Conservation (phyloP, 2,113 vertebrate species). For the Odocoileus virginianus region DNA sequence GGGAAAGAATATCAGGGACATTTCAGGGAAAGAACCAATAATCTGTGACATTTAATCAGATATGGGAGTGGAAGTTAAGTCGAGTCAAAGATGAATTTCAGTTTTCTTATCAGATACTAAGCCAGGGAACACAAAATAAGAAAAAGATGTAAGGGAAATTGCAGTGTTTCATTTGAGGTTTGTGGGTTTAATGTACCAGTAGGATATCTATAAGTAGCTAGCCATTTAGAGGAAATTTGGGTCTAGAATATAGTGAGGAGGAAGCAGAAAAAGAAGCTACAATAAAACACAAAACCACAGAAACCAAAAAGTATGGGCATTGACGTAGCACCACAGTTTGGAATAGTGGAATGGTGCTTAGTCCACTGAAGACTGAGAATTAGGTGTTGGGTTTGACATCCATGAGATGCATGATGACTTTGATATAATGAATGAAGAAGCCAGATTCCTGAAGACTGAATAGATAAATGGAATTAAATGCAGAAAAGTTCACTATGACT, state of each 20-base stretch:
- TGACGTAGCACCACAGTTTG: not conserved
- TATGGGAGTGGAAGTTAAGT: not conserved
- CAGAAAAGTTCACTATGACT: not conserved
- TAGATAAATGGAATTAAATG: not conserved
- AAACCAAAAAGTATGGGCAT: not conserved
- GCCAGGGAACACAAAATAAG: not conserved
- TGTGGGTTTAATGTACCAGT: not conserved
- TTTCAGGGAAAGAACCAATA: conserved; percentile 31
- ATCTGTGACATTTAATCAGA: not conserved
- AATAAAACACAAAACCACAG: not conserved
- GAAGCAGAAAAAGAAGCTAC: not conserved
- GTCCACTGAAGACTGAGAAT: not conserved
- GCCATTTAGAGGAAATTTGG: not conserved
- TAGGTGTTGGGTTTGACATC: not conserved
- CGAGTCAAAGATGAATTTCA: not conserved
- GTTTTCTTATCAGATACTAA: conserved; percentile 39
- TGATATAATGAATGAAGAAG: not conserved
- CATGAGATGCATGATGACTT: not conserved
- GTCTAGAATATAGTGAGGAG: not conserved
- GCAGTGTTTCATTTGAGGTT: not conserved
- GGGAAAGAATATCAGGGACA: not conserved
- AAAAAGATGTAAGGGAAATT: not conserved
- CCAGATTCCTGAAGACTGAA: not conserved
- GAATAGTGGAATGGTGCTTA: not conserved
- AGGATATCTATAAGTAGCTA: not conserved